phyloP scores from a whole-genome alignment of 1,140 invertebrate genomes.

The Danaus melanippus region DNA sequence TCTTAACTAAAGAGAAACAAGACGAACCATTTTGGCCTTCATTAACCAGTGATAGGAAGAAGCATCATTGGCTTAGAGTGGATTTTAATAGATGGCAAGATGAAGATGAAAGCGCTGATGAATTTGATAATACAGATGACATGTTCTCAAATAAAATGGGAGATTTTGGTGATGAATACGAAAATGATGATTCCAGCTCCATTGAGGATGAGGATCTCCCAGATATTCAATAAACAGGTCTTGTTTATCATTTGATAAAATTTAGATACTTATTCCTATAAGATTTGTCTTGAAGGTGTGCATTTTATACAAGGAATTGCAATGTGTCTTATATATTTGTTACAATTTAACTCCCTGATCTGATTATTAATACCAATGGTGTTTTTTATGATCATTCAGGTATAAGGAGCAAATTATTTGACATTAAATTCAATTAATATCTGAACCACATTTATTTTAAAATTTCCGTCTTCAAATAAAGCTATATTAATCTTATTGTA shows the following conservation, averaged over 20 bases:
- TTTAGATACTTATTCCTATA: no score
- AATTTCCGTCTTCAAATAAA: no score
- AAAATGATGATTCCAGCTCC: constrained; percentile 51
- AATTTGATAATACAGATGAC: constrained; percentile 42
- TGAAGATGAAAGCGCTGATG: constrained; percentile 77
- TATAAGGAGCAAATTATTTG: no score
- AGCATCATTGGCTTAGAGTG: constrained; percentile 96
- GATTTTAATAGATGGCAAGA: constrained; percentile 98
- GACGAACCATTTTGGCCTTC: constrained; percentile 90
- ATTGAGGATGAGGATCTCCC: constrained; percentile 55
- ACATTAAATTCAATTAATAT: no score
- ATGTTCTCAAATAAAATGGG: constrained; percentile 45
- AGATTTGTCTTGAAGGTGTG: constrained; percentile 2
- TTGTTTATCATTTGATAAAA: no score
- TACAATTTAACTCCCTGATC: not conserved
- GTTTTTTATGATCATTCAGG: no score
- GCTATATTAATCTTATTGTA: no score
- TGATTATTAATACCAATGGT: not conserved
- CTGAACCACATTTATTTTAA: no score
- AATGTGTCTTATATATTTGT: constrained; percentile 1
- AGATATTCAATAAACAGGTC: constrained; percentile 44
- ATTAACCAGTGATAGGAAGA: constrained; percentile 89
- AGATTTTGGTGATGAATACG: constrained; percentile 42
- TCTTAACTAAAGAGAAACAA: constrained; percentile 80
- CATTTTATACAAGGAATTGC: constrained; percentile 17